Evolutionary conservation across 2,888 invertebrate genomes (phyloP), one percentile per base, ranked within the genome.

Genomic region (Gortyna flavago): DNA sequence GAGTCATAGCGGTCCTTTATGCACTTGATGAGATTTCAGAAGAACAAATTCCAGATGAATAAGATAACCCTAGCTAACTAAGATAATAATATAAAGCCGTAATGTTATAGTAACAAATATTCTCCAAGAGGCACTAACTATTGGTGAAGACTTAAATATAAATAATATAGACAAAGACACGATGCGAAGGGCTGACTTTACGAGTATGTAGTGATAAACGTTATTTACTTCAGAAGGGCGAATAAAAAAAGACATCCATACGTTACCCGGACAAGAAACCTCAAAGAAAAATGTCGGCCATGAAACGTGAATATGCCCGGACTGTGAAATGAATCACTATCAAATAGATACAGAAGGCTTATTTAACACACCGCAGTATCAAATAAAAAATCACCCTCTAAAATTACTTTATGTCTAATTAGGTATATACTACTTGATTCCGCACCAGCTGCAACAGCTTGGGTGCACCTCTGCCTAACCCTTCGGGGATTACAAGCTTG

Each of bases 241-340:
- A 73, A 38, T 82, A 72, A 75, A 86, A 85, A 86, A 84, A 79
- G 80, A 75, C 80, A 84, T 70, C 57, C 73, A 72, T 84, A 61
- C 70, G 74, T 84, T 86, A 83, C 79, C 72, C 65, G 59, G 85
- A 84, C 84, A 79, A 87, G 70, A 84, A 79, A 87, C 87, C 87
- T 87, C 69, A 81, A 87, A 75, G 75, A 83, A 88, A 83, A 88
- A 85, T 82, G 75, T 75, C 72, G 61, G 73, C 75, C 75, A 74
- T 72, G 69, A 73, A 73, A 85, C 77, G 70, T 72, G 74, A 74
- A 88, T 77, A 79, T 77, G 84, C 51, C 61, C 59, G 66, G 66
- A 69, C 76, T 76, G 62, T 32, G 74, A 65, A 84, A 66, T 69
- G 7, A 25, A 32, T 11, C 48, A 57, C 35, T 2, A 18, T 4